Conservation (phyloP, 2,888 invertebrate species). For the Micropterix aruncella region DNA sequence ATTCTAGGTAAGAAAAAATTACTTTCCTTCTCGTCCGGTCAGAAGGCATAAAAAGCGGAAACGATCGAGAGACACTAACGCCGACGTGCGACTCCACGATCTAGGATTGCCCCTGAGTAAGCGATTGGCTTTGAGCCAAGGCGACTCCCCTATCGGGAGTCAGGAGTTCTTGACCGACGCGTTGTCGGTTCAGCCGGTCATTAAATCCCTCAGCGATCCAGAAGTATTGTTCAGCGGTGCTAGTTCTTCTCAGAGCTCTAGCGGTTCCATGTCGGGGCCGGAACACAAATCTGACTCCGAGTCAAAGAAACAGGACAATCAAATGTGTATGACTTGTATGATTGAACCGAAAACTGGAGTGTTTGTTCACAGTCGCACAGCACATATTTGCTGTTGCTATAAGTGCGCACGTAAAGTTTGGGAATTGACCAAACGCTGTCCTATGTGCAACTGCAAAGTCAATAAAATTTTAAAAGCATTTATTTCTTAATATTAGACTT, state of each 20-base stretch:
- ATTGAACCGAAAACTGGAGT: conserved; percentile 49
- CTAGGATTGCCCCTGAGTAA: conserved; percentile 9
- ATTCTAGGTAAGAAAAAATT: conserved; percentile 49
- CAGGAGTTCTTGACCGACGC: neutral
- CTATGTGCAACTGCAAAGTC: conserved; percentile 53
- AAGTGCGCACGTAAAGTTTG: conserved; percentile 53
- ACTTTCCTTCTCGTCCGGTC: conserved; percentile 52
- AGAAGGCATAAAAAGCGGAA: conserved; percentile 14
- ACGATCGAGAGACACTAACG: neutral
- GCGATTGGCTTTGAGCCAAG: conserved; percentile 15
- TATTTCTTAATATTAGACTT: conserved; percentile 17
- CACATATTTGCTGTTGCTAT: conserved; percentile 58
- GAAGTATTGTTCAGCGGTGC: conserved; percentile 6
- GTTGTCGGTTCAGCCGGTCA: conserved; percentile 15
- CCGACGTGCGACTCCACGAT: conserved; percentile 4
- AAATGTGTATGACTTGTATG: conserved; percentile 46
- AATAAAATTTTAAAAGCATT: conserved; percentile 50
- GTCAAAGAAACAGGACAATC: conserved; percentile 20
- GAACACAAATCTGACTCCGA: too few species aligned
- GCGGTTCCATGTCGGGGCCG: conserved; percentile 6
- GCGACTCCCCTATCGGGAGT: neutral
- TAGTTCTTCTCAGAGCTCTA: conserved; percentile 10
- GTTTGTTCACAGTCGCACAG: conserved; percentile 50
- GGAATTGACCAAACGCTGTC: conserved; percentile 47
- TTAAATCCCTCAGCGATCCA: conserved; percentile 32